phyloP scores from a whole-genome alignment of 2,113 vertebrate species.

The Trematomus loennbergii region DNA sequence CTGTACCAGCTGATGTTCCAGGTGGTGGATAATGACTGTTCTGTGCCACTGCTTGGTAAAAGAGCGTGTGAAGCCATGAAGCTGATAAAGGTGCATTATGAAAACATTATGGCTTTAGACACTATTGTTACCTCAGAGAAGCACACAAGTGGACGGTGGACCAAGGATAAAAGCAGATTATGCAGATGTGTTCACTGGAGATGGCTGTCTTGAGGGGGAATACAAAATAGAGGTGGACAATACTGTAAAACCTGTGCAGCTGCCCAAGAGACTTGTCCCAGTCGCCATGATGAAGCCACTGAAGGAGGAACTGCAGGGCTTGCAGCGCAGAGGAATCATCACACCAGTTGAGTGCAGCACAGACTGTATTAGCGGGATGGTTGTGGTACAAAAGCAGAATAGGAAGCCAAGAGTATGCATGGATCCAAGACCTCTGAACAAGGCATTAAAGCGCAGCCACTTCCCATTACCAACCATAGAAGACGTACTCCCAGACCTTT shows the following conservation, averaged over 20 bases:
- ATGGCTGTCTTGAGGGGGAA: not conserved
- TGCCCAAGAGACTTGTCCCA: not conserved
- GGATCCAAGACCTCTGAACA: not conserved
- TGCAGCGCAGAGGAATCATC: not conserved
- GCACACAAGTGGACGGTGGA: too few relatives aligned
- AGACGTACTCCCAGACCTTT: not conserved
- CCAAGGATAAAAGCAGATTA: not conserved
- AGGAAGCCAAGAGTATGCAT: not conserved
- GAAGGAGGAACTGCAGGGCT: not conserved
- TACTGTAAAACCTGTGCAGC: not conserved
- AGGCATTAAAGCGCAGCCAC: not conserved
- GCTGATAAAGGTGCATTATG: not conserved
- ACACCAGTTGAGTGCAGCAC: not conserved
- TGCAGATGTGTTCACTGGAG: not conserved
- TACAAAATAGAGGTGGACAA: not conserved
- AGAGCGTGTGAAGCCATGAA: conserved; percentile 44
- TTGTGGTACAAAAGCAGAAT: not conserved
- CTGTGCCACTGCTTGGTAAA: conserved; percentile 10
- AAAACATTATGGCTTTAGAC: not conserved
- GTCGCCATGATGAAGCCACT: not conserved
- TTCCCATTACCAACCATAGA: not conserved
- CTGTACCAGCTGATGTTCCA: conserved; percentile 42
- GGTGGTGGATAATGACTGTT: not conserved
- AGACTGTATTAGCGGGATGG: conserved; percentile 11
- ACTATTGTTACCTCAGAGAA: not conserved